Evolutionary conservation across 2,113 vertebrate genomes (phyloP).

Genomic region (Antennarius striatus): DNA sequence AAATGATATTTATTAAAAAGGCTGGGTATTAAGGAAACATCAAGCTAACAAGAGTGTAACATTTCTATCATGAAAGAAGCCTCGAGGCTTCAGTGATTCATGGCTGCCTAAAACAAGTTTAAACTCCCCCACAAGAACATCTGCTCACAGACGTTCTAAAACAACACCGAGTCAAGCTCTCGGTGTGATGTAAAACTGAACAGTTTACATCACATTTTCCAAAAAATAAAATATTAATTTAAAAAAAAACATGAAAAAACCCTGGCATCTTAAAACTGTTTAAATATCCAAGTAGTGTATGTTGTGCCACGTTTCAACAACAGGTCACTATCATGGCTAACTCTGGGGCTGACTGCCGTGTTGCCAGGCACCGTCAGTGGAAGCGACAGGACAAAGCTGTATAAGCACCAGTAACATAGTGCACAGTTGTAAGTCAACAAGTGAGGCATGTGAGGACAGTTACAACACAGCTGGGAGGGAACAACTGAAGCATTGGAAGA

Average conservation of each 20-base stretch:
- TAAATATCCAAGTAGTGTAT: background rate
- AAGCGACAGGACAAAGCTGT: slow-evolving; percentile 11
- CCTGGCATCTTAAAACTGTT: background rate
- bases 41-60: slow-evolving; percentile 3
- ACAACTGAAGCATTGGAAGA: background rate
- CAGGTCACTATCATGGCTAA: slow-evolving; percentile 29
- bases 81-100: slow-evolving; percentile 37
- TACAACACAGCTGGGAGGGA: background rate
- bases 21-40: background rate
- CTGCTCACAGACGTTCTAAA: slow-evolving; percentile 10
- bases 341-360: slow-evolving; percentile 33
- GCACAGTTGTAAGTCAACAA: slow-evolving; percentile 25
- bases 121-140: slow-evolving; percentile 41
- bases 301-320: background rate
- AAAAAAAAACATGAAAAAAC: background rate
- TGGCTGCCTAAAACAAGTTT: slow-evolving; percentile 62
- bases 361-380: slow-evolving; percentile 49
- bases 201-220: background rate
- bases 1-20: background rate
- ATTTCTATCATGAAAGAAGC: slow-evolving; percentile 25
- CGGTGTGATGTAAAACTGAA: slow-evolving; percentile 10
- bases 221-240: background rate
- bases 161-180: slow-evolving; percentile 31
- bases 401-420: slow-evolving; percentile 4
- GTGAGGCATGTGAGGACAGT: background rate